These are phyloP conservation scores for Euphonia xanthogaster DNA, from an alignment of 2,797 vertebrate species.

Conservation along the genomic window DNA sequence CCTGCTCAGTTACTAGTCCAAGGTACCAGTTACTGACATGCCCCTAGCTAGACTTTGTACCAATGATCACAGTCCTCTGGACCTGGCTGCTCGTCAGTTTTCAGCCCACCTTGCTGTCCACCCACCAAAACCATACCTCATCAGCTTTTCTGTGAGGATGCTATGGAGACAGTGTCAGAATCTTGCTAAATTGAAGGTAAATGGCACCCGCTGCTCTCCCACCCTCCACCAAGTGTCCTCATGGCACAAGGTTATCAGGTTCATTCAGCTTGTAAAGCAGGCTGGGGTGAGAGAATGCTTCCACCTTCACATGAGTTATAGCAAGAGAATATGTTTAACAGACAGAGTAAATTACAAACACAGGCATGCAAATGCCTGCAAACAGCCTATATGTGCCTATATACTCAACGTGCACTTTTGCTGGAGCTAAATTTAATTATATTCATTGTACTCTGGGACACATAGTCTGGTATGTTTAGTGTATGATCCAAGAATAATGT, in stretches of 20 bases:
- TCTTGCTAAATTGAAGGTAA: neutral
- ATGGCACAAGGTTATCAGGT: neutral
- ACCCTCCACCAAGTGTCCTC: neutral
- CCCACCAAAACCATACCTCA: neutral
- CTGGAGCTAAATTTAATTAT: neutral
- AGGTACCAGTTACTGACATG: neutral
- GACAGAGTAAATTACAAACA: neutral
- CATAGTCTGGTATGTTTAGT: neutral
- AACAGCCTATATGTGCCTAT: neutral
- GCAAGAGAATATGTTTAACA: neutral
- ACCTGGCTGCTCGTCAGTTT: neutral
- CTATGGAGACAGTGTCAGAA: neutral
- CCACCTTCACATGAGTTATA: neutral
- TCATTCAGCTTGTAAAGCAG: neutral
- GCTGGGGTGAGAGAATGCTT: neutral
- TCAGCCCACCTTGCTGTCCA: neutral
- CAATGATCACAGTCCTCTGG: neutral
- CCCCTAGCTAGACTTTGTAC: neutral
- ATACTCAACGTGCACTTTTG: neutral
- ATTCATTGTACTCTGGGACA: neutral
- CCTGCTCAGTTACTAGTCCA: neutral
- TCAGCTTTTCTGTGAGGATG: neutral
- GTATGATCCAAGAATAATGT: neutral
- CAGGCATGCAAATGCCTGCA: neutral
- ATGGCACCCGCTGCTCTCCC: neutral